These are phyloP conservation scores for Drosophila rufa DNA, from an alignment of 1,140 invertebrate species.

Conservation along the genomic window DNA sequence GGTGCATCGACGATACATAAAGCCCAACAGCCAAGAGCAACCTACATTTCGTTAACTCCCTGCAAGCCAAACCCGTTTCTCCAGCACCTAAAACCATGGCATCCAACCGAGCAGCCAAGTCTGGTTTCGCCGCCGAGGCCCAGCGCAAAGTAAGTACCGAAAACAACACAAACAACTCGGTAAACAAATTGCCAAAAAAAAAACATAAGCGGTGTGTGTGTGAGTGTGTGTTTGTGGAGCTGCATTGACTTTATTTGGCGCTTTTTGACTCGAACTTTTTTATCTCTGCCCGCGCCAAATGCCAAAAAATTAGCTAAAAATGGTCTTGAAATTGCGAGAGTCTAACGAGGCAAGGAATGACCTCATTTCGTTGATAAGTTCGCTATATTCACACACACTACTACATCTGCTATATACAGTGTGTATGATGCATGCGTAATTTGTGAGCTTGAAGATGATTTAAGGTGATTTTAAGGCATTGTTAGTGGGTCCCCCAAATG, in stretches of 20 bases:
- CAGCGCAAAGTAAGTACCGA: conserved; percentile 92
- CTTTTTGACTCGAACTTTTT: conserved; percentile 42
- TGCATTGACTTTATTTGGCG: conserved; percentile 78
- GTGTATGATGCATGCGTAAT: conserved; percentile 60
- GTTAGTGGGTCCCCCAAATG: conserved; percentile 1
- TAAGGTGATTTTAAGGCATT: conserved; percentile 41
- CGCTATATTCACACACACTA: conserved; percentile 23
- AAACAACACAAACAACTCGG: conserved; percentile 32
- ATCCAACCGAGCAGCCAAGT: conserved; percentile 95
- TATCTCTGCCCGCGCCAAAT: conserved; percentile 55
- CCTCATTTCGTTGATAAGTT: conserved; percentile 69
- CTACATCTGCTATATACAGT: conserved; percentile 8
- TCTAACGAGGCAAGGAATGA: conserved; percentile 73
- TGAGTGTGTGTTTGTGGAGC: conserved; percentile 31
- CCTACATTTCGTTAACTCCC: conserved; percentile 65
- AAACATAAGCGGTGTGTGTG: not conserved
- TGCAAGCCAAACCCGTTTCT: conserved; percentile 80
- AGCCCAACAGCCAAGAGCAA: conserved; percentile 37
- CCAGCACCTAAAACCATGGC: conserved; percentile 88
- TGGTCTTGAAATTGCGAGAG: conserved; percentile 57
- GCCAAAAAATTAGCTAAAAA: conserved; percentile 62
- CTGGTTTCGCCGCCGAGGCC: conserved; percentile 96
- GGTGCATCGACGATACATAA: conserved; percentile 27
- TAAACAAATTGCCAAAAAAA: conserved; percentile 75
- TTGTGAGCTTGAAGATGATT: conserved; percentile 42